Base-by-base conservation (phyloP, 2,797 vertebrate genomes). In the Phoeniculus purpureus region DNA sequence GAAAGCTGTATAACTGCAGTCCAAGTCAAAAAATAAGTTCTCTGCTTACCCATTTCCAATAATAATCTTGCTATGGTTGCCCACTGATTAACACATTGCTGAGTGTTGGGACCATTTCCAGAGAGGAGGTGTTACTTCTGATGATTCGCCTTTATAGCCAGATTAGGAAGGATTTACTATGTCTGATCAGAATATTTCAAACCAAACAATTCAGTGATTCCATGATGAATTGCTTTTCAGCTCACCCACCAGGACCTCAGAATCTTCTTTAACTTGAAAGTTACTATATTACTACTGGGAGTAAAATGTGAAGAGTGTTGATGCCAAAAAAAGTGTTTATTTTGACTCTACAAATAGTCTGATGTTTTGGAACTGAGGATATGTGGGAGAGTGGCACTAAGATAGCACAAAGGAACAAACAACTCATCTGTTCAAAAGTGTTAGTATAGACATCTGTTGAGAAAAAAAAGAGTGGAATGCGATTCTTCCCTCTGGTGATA, bases 281-380 rank as follows among this genome's bases (percentile, higher is more conserved):
- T 87, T 91, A 61, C 67, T 79, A 65, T 87, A 52, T 68, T 88
- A 73, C 75, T 94, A 48, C 81, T 59, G 71, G 47, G 50, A 90
- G 75, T 65, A 37, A 83, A 95, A 70, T 10, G 9, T 52, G n/a
- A 56, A 83, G 52, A 61, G 26, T 23, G 43, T 94, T 77, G 75
- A 94, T 93, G 93, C 71, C 79, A 95, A 85, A 89, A 37, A 96
- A 85, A 43, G 64, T 94, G 87, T 96, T 96, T 96, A 54, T 94
- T 94, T 95, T 97, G 92, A 65, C 72, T 91, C 29, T 47, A 34
- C 56, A 66, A 45, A 51, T 94, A 52, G 55, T 94, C 73, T 90
- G 87, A 95, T 93, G 68, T 94, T 89, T 66, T 92, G 92, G 76
- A 96, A 77, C 64, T 91, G 89, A 96, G 68, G 87, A 40, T 92